Evolutionary conservation across 2,797 vertebrate genomes (phyloP).

Genomic region (Diplodus puntazzo): DNA sequence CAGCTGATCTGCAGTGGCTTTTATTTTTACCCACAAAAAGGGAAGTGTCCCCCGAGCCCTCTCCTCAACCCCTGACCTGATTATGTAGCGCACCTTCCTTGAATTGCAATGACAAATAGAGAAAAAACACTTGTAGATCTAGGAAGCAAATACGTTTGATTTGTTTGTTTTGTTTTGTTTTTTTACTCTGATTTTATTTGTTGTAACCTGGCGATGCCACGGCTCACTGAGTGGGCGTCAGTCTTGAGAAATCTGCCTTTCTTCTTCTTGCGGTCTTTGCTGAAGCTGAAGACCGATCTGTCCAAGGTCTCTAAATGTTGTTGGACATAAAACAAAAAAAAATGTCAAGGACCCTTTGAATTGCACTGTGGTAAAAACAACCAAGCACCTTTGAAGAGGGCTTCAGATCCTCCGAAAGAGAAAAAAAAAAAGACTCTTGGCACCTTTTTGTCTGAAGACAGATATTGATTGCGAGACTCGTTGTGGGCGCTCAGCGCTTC

Average conservation of each 20-base stretch:
- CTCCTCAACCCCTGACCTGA: constrained; percentile 69
- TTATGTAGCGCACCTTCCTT: constrained; percentile 80
- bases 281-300: constrained; percentile 74
- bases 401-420: constrained; percentile 50
- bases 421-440: constrained; percentile 47
- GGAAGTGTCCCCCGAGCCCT: constrained; percentile 62
- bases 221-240: constrained; percentile 61
- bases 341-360: constrained; percentile 66
- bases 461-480: constrained; percentile 46
- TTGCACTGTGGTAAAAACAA: constrained; percentile 82
- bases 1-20: constrained; percentile 39
- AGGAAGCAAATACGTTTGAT: constrained; percentile 70
- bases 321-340: constrained; percentile 63
- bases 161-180: constrained; percentile 22
- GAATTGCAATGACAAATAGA: constrained; percentile 68
- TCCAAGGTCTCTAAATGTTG: constrained; percentile 77
- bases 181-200: constrained; percentile 46
- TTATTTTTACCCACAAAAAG: constrained; percentile 46
- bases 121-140: constrained; percentile 66
- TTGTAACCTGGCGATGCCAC: constrained; percentile 52
- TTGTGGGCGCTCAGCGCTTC: constrained; percentile 8
- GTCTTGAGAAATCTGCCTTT: constrained; percentile 68
- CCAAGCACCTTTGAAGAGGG: constrained; percentile 72
- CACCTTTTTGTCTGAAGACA: constrained; percentile 65
- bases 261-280: constrained; percentile 73